Evolutionary conservation across 1,140 invertebrate genomes (phyloP), one percentile per base, ranked within the genome.

Genomic region (Papilio glaucus): DNA sequence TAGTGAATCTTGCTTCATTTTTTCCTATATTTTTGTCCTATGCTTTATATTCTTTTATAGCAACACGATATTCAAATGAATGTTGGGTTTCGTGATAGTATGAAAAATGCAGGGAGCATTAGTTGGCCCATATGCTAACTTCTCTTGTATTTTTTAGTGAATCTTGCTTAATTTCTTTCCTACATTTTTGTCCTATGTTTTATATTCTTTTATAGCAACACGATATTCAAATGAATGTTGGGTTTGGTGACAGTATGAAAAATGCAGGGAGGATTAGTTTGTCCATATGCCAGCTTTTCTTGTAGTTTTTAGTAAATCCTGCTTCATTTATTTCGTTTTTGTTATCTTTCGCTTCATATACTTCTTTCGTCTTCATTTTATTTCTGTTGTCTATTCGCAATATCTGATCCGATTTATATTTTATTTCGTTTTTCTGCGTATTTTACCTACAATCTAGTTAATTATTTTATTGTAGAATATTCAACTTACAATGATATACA

Each of bases 21-120:
- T 49, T 5, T 49, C 9, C 21, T 21, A 6, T 49, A 45, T 18
- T 49, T 10, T 49, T 6, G 18, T 2, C 21, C 42, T 49, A 4
- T 18, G 6, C 1, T 49, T 7, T n/a, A n/a, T n/a, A n/a, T n/a
- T n/a, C n/a, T n/a, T n/a, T n/a, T 91, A 18, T 92, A 88, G 72
- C 61, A 85, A 3, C 88, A 45, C n/a, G 18, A 49, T 21, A 21
- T 49, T 21, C 45, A 10, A 7, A 49, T 18, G n/a, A 39, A 42
- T 13, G 9, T 49, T 49, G 15, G 18, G 8, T 49, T 21, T 49
- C 10, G 4, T 49, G 49, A 24, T 57, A 21, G 49, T 10, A 13
- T 57, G 45, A 49, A 49, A 49, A 49, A 8, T 21, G 8, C 7
- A 1, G 21, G 10, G 45, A 49, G 0, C 45, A 3, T 49, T 49